phyloP scores from a whole-genome alignment of 2,888 invertebrate genomes.

The Brachyopa scutellaris region DNA sequence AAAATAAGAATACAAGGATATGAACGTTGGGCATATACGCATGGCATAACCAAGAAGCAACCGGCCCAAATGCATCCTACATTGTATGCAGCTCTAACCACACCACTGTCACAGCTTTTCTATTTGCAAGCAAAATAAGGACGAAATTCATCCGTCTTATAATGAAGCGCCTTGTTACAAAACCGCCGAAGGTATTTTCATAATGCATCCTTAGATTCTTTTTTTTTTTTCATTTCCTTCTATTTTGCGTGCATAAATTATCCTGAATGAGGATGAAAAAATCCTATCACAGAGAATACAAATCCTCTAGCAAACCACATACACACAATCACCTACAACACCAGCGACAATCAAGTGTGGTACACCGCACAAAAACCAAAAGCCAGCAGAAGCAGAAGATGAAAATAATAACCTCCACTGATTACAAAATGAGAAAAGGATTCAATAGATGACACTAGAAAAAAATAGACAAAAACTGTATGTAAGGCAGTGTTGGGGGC shows the following conservation, averaged over 20 bases:
- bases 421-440: constrained; percentile 72
- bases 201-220: constrained; percentile 40
- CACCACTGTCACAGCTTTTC: constrained; percentile 18
- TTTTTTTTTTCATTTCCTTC: constrained; percentile 19
- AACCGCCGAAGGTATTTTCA: constrained; percentile 63
- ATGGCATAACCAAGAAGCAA: constrained; percentile 32
- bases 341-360: constrained; percentile 58
- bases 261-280: constrained; percentile 40
- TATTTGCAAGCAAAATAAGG: constrained; percentile 13
- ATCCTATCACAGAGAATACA: constrained; percentile 18
- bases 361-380: constrained; percentile 41
- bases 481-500: constrained; percentile 41
- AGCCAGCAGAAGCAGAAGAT: constrained; percentile 44
- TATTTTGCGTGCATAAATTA: constrained; percentile 64
- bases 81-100: background rate
- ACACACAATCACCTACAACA: constrained; percentile 9
- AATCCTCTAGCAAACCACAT: constrained; percentile 10
- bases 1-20: constrained; percentile 28
- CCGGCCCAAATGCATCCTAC: background rate
- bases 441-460: constrained; percentile 72
- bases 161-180: constrained; percentile 57
- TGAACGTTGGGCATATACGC: constrained; percentile 1
- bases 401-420: constrained; percentile 71
- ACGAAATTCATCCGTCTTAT: constrained; percentile 63
- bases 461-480: constrained; percentile 31